Conservation (phyloP, 2,888 invertebrate genomes). For the Himalopsyche tibetana region DNA sequence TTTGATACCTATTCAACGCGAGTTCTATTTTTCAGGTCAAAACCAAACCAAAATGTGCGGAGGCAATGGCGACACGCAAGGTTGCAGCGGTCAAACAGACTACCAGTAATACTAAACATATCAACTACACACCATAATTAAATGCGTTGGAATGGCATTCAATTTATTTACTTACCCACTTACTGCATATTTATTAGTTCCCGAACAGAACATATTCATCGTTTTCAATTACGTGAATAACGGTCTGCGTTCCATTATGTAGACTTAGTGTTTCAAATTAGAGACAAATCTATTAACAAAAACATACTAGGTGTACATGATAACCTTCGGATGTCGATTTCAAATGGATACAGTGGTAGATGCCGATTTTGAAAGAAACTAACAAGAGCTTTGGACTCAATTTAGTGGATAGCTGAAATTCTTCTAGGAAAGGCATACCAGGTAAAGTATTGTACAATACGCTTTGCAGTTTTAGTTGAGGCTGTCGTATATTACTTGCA, state of each 20-base stretch:
- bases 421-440: too few relatives aligned
- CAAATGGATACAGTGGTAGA: too few relatives aligned
- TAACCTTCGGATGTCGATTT: too few relatives aligned
- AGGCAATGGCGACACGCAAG: conserved; percentile 65
- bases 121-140: conserved; percentile 63
- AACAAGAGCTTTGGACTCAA: too few relatives aligned
- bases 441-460: too few relatives aligned
- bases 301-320: not conserved
- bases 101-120: conserved; percentile 65
- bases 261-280: conserved; percentile 11
- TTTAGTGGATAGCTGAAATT: too few relatives aligned
- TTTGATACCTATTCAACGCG: not conserved
- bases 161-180: conserved; percentile 18
- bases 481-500: too few relatives aligned
- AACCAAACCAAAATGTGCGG: conserved; percentile 66
- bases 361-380: too few relatives aligned
- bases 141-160: conserved; percentile 58
- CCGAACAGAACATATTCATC: not conserved
- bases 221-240: conserved; percentile 13
- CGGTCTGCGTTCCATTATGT: conserved; percentile 40
- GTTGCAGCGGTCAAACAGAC: conserved; percentile 64
- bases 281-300: not conserved
- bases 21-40: conserved; percentile 64
- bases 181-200: not conserved
- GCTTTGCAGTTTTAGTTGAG: too few relatives aligned